A percentile compares a stretch with the other conserved stretches of the same genome.
Evolutionary conservation across 2,113 vertebrate species (phyloP).

Genomic region (Choloepus hoffmanni): DNA sequence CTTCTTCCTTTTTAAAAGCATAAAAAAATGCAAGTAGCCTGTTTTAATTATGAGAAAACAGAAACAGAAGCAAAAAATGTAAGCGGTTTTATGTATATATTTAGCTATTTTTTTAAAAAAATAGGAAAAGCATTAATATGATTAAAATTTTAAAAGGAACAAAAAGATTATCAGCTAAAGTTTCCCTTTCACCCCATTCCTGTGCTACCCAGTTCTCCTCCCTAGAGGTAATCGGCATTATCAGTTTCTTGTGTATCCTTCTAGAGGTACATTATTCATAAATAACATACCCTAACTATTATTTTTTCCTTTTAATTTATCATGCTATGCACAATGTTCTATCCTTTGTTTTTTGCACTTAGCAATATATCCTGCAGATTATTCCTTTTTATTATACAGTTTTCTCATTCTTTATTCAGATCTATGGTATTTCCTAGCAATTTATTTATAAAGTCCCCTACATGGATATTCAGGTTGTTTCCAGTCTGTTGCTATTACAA

Average conservation of each 20-base stretch:
- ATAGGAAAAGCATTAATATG: background rate
- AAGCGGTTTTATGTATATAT: constrained; percentile 11
- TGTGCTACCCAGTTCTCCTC: background rate
- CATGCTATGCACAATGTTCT: background rate
- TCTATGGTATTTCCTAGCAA: background rate
- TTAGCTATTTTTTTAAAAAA: background rate
- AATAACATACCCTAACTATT: background rate
- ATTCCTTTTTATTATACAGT: background rate
- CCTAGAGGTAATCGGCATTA: background rate
- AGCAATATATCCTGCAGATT: background rate
- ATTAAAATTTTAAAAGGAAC: background rate
- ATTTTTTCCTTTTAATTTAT: background rate
- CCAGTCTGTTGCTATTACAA: background rate
- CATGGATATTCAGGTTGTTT: background rate
- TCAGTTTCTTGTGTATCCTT: background rate
- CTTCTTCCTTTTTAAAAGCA: background rate
- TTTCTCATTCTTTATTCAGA: background rate
- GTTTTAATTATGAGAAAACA: background rate
- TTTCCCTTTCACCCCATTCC: background rate
- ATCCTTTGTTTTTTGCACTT: background rate
- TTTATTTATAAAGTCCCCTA: constrained; percentile 22
- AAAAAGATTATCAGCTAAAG: background rate
- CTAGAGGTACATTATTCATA: background rate
- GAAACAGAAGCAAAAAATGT: background rate
- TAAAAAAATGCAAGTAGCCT: background rate